Base-by-base conservation (phyloP, 1,140 invertebrate genomes). In the Drosophila varians region DNA sequence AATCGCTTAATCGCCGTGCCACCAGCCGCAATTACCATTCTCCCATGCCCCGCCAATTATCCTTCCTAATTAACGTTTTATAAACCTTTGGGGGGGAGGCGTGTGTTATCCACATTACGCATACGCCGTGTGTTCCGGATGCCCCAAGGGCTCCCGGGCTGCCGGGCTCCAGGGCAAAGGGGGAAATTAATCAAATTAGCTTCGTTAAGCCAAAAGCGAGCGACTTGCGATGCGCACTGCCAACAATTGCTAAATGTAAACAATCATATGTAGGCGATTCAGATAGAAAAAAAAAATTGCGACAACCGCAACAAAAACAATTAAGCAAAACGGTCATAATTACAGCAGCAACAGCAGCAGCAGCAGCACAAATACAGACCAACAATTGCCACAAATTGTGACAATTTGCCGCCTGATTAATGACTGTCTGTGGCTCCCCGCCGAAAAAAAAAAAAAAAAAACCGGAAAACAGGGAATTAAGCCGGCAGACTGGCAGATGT, bases 101-200 rank as follows among this genome's bases (percentile, higher is more conserved):
- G 36, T 45, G 47, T 45, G 53, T 52, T 56, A 65, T 54, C 54
- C 19, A 55, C 58, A 82, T 87, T 82, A 86, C 74, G 70, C 62
- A 88, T 75, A 65, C 83, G 82, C 57, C 77, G 66, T 64, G 82
- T 87, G 74, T 66, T 58, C 34, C 14, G 8, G n/a, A n/a, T n/a
- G n/a, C n/a, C n/a, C n/a, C n/a, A n/a, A n/a, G n/a, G n/a, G n/a
- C n/a, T n/a, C n/a, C n/a, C n/a, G n/a, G n/a, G n/a, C n/a, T n/a
- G n/a, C n/a, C n/a, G 12, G 38, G 49, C 34, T 12, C 43, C 38
- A 12, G 62, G 53, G 58, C 77, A 68, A 66, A 48, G 62, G 52
- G 78, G 65, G 82, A 75, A 84, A 82, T 87, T 71, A 87, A 87
- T 87, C 69, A 88, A 87, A 87, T 87, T 87, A 87, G 77, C 83